phyloP scores from a whole-genome alignment of 2,888 invertebrate genomes.

The Sinopyrophorus schimmeli region DNA sequence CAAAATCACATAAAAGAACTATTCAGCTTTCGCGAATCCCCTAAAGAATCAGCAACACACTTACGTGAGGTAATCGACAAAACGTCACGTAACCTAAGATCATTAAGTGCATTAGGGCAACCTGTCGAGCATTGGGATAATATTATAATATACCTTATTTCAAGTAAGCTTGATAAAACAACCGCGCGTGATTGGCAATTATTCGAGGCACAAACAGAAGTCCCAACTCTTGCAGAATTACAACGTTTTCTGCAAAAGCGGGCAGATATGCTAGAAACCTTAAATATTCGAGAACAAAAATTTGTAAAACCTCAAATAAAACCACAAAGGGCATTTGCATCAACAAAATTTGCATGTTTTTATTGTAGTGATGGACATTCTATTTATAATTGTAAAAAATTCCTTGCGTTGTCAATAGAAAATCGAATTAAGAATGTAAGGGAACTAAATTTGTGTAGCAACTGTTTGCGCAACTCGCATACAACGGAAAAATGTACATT shows the following conservation, averaged over 20 bases:
- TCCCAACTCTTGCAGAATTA: conserved; percentile 1
- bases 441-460: conserved; percentile 20
- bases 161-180: conserved; percentile 1
- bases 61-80: background rate
- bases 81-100: background rate
- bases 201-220: background rate
- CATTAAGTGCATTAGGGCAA: conserved; percentile 4
- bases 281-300: too few relatives aligned
- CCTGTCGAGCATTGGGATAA: conserved; percentile 4
- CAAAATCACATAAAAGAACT: conserved; percentile 2
- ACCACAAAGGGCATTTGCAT: background rate
- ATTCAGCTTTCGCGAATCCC: background rate
- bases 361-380: conserved; percentile 4
- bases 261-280: background rate
- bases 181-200: conserved; percentile 7
- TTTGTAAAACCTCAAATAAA: background rate
- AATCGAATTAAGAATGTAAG: conserved; percentile 5
- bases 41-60: background rate
- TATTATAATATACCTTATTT: background rate
- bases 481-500: conserved; percentile 11
- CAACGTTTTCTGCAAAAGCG: conserved; percentile 1
- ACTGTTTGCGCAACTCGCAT: conserved; percentile 27
- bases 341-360: background rate
- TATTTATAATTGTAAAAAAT: conserved; percentile 10
- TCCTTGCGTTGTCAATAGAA: conserved; percentile 2